These are phyloP conservation scores for Thryonomys swinderianus DNA, from an alignment of 2,113 vertebrate genomes.

Conservation along the genomic window DNA sequence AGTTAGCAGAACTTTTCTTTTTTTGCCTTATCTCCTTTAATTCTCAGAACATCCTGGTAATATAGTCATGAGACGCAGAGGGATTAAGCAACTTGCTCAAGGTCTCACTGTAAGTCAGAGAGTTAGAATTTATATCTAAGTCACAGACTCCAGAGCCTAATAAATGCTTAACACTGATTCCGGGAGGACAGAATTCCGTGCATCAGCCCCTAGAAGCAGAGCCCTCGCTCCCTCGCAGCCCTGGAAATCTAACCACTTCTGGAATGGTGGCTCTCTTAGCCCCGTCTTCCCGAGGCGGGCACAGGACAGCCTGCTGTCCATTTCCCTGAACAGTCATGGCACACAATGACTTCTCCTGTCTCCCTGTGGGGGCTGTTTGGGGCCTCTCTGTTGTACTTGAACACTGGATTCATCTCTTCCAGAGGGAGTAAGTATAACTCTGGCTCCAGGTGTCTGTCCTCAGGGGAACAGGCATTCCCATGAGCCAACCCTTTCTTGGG, in stretches of 20 bases:
- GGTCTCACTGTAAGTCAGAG: not conserved
- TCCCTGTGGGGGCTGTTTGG: not conserved
- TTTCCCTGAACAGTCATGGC: not conserved
- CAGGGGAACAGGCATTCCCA: not conserved
- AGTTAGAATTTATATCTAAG: not conserved
- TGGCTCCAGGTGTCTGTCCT: not conserved
- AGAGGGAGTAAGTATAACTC: not conserved
- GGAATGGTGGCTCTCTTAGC: not conserved
- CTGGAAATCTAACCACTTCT: not conserved
- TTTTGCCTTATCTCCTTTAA: constrained; percentile 9
- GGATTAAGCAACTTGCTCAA: constrained; percentile 14
- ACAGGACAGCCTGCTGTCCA: not conserved
- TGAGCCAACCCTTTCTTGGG: not conserved
- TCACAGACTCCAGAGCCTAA: not conserved
- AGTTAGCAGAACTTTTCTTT: not conserved
- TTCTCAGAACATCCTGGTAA: not conserved
- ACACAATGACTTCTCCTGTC: not conserved
- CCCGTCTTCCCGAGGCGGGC: not conserved
- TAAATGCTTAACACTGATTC: not conserved
- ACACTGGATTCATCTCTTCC: not conserved
- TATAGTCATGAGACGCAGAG: not conserved
- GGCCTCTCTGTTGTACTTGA: not conserved
- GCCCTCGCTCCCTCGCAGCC: not conserved
- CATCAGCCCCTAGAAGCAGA: not conserved
- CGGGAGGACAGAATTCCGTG: constrained; percentile 1